Base-by-base conservation (phyloP, 2,113 vertebrate genomes). In the Prunella fulvescens region DNA sequence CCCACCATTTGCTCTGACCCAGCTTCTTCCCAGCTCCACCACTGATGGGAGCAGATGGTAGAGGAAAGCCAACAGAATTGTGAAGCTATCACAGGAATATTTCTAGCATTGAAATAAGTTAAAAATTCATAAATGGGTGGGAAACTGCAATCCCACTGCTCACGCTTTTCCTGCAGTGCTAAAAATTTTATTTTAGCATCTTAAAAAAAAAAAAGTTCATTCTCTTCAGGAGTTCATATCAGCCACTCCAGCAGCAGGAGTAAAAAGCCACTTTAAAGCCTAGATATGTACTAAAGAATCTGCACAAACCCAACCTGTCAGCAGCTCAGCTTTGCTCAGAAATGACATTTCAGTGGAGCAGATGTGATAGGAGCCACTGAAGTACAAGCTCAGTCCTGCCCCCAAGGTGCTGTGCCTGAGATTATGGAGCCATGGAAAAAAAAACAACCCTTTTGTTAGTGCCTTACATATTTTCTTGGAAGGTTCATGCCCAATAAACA, bases 401-500 rank as follows among this genome's bases (percentile, higher is more conserved):
- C 22, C 6, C 12, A 8, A n/a, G 40, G 56, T 57, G 23, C 61
- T 86, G 5, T 39, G 78, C 29, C 54, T 85, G 73, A 85, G 50
- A 79, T 73, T 77, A 70, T 29, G 35, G 40, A 56, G 22, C 12
- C 31, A 35, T 3, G 6, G 16, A 26, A 31, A 56, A 82, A 29
- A 79, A 33, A 37, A 37, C n/a, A 37, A 0, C 1, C 1, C 10
- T 61, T 88, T 78, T 83, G 48, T 61, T 44, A 80, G 26, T 74
- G 47, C 29, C 44, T 81, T 48, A 33, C 8, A 1, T 11, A 94
- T 61, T 92, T 96, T 89, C 90, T 88, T 65, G 72, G 45, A 91
- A 93, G 82, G 39, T 56, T 77, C 5, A 6, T 86, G 77, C 88
- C 39, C 60, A 93, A 89, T 93, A 92, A 97, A 95, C 40, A 86